phyloP scores from a whole-genome alignment of 2,113 vertebrate species.

The Podocnemis expansa region DNA sequence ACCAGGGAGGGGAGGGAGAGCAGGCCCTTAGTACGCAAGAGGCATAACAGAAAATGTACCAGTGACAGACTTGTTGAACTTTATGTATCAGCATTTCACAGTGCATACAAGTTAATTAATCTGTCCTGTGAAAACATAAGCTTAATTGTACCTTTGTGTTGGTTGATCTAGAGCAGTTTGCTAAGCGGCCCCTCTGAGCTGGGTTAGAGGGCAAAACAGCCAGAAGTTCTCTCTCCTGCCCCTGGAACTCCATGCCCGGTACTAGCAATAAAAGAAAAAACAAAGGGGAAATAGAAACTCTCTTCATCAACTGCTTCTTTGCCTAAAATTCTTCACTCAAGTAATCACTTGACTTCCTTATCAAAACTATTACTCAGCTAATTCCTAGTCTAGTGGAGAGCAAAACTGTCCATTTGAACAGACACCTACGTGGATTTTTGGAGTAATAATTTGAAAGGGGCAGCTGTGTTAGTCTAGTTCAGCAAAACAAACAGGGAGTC shows the following conservation, averaged over 20 bases:
- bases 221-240: not conserved
- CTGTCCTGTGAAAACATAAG: not conserved
- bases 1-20: not conserved
- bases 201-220: not conserved
- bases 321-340: not conserved
- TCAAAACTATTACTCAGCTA: not conserved
- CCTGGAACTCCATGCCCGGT: not conserved
- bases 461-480: too few species aligned
- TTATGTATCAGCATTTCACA: not conserved
- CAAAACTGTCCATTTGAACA: not conserved
- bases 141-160: not conserved
- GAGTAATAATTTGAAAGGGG: too few species aligned
- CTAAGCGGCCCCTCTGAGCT: not conserved
- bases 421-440: too few species aligned
- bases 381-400: not conserved
- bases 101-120: not conserved
- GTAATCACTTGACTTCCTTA: not conserved
- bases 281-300: rapidly evolving
- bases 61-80: rapidly evolving
- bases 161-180: not conserved
- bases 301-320: not conserved
- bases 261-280: not conserved
- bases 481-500: too few species aligned
- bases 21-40: rapidly evolving
- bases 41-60: rapidly evolving